Conservation (phyloP, 2,888 invertebrate genomes). For the Danaus chrysippus region DNA sequence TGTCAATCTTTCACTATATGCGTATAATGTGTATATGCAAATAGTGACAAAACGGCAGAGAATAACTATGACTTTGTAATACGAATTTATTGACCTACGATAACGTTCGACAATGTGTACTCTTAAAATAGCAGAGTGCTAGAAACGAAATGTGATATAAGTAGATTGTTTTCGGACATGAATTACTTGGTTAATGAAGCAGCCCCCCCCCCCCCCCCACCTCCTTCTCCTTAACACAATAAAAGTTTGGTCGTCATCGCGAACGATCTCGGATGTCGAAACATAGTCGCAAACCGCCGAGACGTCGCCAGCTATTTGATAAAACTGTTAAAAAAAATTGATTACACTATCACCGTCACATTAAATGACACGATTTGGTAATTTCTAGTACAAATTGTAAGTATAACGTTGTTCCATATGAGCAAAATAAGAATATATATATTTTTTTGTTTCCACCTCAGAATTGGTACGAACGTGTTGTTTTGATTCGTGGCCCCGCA, state of each 20-base stretch:
- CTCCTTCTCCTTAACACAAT: neutral
- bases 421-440: no score
- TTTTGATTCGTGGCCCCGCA: neutral
- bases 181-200: neutral
- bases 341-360: neutral
- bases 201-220: neutral
- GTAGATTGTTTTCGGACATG: neutral
- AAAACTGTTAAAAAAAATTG: neutral
- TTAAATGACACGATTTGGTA: no score
- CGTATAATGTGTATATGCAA: no score
- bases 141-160: neutral
- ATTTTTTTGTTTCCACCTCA: no score
- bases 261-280: conserved; percentile 1
- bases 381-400: no score
- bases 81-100: no score
- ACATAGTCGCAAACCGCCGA: neutral
- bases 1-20: no score
- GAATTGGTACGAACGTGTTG: neutral
- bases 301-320: conserved; percentile 3
- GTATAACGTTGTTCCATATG: no score
- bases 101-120: no score
- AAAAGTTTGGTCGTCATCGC: neutral
- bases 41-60: no score
- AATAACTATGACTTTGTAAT: no score
- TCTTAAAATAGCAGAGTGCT: no score